A percentile compares a stretch with the other conserved stretches of the same genome.
Evolutionary conservation across 1,140 invertebrate genomes (phyloP).

Genomic region (Macrocentrus cingulum): DNA sequence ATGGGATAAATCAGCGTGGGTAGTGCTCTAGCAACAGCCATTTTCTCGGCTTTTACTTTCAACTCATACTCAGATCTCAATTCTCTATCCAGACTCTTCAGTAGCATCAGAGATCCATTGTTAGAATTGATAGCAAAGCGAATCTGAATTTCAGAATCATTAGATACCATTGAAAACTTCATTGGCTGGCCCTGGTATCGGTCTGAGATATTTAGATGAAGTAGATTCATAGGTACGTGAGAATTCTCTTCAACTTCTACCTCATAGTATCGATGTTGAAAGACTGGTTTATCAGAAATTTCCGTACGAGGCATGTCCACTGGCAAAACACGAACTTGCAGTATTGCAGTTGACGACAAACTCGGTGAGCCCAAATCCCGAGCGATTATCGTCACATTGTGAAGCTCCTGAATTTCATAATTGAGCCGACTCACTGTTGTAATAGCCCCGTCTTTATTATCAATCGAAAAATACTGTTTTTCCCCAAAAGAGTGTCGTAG

Average conservation of each 20-base stretch:
- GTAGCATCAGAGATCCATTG: slow-evolving; percentile 72
- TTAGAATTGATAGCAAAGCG: slow-evolving; percentile 71
- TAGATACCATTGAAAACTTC: slow-evolving; percentile 63
- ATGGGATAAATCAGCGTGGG: slow-evolving; percentile 74
- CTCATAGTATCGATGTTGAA: slow-evolving; percentile 75
- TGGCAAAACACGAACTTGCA: slow-evolving; percentile 69
- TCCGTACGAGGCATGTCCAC: slow-evolving; percentile 58
- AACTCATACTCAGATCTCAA: slow-evolving; percentile 66
- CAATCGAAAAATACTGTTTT: slow-evolving; percentile 72
- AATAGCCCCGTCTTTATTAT: slow-evolving; percentile 78
- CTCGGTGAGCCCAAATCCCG: slow-evolving; percentile 82
- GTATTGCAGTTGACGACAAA: slow-evolving; percentile 73
- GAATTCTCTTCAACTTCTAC: slow-evolving; percentile 77
- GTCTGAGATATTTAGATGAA: slow-evolving; percentile 70
- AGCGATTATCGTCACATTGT: slow-evolving; percentile 79
- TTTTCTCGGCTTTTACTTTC: slow-evolving; percentile 68
- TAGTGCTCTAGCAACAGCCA: slow-evolving; percentile 66
- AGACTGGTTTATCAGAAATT: slow-evolving; percentile 57
- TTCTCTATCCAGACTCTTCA: slow-evolving; percentile 71
- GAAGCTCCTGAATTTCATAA: slow-evolving; percentile 65
- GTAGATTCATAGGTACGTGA: slow-evolving; percentile 67
- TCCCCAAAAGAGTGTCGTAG: slow-evolving; percentile 65
- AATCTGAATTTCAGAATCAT: slow-evolving; percentile 59
- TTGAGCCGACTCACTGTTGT: slow-evolving; percentile 74
- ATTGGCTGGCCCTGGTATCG: slow-evolving; percentile 60